phyloP scores from a whole-genome alignment of 2,113 vertebrate genomes.

The Tragelaphus strepsiceros region DNA sequence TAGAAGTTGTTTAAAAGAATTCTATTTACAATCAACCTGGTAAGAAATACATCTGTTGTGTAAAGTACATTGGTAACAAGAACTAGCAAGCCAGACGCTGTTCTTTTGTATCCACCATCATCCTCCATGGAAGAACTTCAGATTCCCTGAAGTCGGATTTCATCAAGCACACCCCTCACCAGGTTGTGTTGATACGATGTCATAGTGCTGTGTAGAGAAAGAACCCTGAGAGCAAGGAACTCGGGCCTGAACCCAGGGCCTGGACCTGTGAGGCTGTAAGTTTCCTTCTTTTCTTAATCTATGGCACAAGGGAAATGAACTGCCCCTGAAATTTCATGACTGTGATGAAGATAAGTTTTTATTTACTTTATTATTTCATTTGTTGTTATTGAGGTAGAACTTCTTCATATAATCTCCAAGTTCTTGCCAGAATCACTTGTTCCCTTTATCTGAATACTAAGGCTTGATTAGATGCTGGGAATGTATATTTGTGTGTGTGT shows the following conservation, averaged over 20 bases:
- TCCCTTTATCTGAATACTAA: background rate
- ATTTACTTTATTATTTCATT: constrained; percentile 5
- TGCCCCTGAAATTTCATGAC: background rate
- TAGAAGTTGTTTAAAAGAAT: constrained; percentile 60
- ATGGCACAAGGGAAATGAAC: background rate
- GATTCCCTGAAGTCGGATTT: background rate
- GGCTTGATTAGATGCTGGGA: background rate
- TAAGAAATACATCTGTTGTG: constrained; percentile 47
- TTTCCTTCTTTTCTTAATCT: constrained; percentile 19
- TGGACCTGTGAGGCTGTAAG: background rate
- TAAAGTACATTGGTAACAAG: constrained; percentile 38
- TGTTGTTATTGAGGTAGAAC: background rate
- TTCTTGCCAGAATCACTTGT: constrained; percentile 21
- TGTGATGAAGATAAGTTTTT: background rate
- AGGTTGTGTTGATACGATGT: background rate
- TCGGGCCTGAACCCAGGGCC: background rate
- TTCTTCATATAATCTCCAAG: background rate
- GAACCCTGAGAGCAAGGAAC: background rate
- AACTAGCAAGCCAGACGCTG: background rate
- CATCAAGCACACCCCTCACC: background rate
- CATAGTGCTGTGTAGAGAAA: background rate
- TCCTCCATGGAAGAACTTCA: background rate
- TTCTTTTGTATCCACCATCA: background rate
- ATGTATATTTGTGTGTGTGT: background rate
- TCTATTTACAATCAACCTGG: constrained; percentile 59